Evolutionary conservation across 2,797 vertebrate genomes (phyloP).

Genomic region (Cossypha niveicapilla): DNA sequence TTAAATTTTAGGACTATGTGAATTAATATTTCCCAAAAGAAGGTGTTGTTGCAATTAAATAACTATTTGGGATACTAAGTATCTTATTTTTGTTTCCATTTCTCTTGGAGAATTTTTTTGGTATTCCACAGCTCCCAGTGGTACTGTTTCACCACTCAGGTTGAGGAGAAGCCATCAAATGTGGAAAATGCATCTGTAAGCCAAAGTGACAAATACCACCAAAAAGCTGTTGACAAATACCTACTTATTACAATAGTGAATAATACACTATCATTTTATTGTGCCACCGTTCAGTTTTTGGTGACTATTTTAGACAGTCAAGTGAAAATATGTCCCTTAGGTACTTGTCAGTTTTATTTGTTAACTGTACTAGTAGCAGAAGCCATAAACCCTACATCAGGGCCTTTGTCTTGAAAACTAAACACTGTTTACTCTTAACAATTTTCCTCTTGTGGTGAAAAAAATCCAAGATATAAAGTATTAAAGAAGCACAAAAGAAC

Average conservation of each 20-base stretch:
- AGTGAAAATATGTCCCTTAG: neutral
- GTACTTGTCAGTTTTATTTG: neutral
- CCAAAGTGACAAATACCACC: neutral
- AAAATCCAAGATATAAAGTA: neutral
- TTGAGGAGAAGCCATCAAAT: neutral
- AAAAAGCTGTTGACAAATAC: neutral
- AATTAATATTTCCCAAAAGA: neutral
- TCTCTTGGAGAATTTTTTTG: neutral
- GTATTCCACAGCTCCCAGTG: neutral
- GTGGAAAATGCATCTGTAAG: neutral
- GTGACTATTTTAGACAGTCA: neutral
- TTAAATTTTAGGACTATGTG: neutral
- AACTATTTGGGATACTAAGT: neutral
- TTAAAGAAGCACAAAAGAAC: neutral
- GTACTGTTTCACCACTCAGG: neutral
- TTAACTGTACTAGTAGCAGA: neutral
- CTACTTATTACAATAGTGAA: neutral
- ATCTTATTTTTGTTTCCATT: neutral
- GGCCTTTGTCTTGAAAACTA: neutral
- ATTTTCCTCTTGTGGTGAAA: neutral
- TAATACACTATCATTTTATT: neutral
- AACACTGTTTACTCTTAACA: neutral
- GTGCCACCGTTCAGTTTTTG: neutral
- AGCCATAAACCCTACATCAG: neutral
- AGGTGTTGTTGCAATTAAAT: neutral